Conservation (phyloP, 2,888 invertebrate genomes). For the Drosophila fungiperda region DNA sequence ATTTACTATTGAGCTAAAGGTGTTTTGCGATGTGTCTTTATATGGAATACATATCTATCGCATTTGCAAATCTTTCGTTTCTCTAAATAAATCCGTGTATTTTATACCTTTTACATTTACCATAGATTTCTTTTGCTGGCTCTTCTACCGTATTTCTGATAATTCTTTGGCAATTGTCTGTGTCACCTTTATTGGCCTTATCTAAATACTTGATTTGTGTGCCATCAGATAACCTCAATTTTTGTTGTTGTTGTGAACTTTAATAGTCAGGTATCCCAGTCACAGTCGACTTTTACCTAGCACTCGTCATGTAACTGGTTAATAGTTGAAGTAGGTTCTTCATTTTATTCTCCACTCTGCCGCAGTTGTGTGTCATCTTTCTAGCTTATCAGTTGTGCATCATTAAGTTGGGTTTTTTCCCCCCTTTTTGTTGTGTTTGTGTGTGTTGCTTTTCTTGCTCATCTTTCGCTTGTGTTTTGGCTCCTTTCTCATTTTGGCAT, state of each 20-base stretch:
- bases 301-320: constrained; percentile 49
- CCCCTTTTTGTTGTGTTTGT: background rate
- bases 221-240: constrained; percentile 46
- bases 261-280: constrained; percentile 14
- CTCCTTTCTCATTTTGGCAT: constrained; percentile 68
- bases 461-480: constrained; percentile 49
- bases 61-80: background rate
- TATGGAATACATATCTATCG: background rate
- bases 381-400: constrained; percentile 77
- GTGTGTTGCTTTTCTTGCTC: constrained; percentile 32
- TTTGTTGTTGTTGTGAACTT: constrained; percentile 10
- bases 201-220: constrained; percentile 36
- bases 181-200: constrained; percentile 35
- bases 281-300: constrained; percentile 43
- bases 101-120: background rate
- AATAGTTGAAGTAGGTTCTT: constrained; percentile 34
- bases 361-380: constrained; percentile 72
- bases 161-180: constrained; percentile 10
- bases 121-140: constrained; percentile 7
- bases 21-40: background rate
- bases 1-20: constrained; percentile 1
- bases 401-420: constrained; percentile 61
- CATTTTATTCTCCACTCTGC: constrained; percentile 9
- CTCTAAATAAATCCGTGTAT: background rate
- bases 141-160: constrained; percentile 14